Conservation (phyloP, 2,113 vertebrate genomes). For the Clarias gariepinus region DNA sequence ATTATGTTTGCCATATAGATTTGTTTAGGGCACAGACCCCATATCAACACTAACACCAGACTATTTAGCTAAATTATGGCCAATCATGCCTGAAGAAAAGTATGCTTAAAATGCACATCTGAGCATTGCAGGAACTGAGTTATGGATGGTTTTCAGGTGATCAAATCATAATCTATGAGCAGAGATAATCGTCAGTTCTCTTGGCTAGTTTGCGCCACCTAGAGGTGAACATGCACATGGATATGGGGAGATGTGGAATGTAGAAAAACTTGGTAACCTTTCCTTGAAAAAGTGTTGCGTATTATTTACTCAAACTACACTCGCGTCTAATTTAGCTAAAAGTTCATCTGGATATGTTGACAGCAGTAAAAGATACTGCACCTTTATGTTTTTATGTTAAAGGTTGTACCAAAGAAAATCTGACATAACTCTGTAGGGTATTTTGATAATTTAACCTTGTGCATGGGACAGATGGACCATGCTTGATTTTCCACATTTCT, state of each 20-base stretch:
- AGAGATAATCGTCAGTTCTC: neutral
- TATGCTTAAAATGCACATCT: neutral
- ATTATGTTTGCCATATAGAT: neutral
- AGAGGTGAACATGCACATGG: neutral
- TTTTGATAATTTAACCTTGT: neutral
- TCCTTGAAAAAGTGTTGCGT: neutral
- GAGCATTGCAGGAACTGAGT: neutral
- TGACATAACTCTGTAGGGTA: neutral
- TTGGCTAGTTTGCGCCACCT: constrained; percentile 16
- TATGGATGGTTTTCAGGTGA: neutral
- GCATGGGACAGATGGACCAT: neutral
- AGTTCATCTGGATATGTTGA: neutral
- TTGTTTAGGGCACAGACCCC: neutral
- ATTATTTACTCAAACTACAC: neutral
- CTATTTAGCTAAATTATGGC: neutral
- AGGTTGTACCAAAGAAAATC: neutral
- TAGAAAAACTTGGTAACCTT: neutral
- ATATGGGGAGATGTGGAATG: neutral
- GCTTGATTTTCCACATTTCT: neutral
- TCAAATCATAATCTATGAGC: neutral
- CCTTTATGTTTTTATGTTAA: neutral
- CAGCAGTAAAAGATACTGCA: neutral
- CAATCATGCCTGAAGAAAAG: neutral
- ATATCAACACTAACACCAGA: neutral
- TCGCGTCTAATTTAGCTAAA: neutral